Evolutionary conservation across 1,140 invertebrate species (phyloP), one percentile per base, ranked within the genome.

Genomic region (Manduca sexta): DNA sequence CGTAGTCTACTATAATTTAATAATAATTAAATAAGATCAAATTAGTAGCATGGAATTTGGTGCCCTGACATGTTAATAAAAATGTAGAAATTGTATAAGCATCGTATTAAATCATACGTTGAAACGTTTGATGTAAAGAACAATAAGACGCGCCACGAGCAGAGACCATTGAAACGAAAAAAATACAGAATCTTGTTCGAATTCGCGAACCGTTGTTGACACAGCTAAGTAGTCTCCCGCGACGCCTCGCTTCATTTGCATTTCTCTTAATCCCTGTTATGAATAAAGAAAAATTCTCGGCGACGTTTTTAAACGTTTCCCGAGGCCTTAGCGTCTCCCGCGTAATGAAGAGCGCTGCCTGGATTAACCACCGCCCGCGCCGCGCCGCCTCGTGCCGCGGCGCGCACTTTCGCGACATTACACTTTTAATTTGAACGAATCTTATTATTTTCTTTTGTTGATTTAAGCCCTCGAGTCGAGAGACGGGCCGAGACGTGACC

Each of bases 361-460:
- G 78, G 80, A 85, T 85, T 82, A 85, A 21, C 41, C 18, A 18
- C 12, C 34, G 45, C 55, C 64, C 72, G 65, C 56, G 49, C 67
- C 57, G 30, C 61, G 49, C 66, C 55, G n/a, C n/a, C 54, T 63
- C 74, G 65, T 53, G 49, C 67, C 57, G 31, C 61, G 49, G 65
- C 55, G 65, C 72, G 66, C 65, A 75, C 73, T 81, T 74, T 78
- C 74, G 66, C 77, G 86, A 89, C 88, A 88, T 89, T 89, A 89
- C 87, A 88, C 88, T 89, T 89, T 89, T 89, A 89, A 89, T 89
- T 89, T 89, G 86, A 88, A 88, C 76, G 87, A 88, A 87, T 84
- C 87, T 88, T 89, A 88, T 89, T 88, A 87, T 87, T 87, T 86
- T 88, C 87, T 87, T 86, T 87, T 89, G 88, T 89, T 89, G 88